These are phyloP conservation scores for Pteropus rufus DNA, from an alignment of 2,797 vertebrate genomes.

Conservation along the genomic window DNA sequence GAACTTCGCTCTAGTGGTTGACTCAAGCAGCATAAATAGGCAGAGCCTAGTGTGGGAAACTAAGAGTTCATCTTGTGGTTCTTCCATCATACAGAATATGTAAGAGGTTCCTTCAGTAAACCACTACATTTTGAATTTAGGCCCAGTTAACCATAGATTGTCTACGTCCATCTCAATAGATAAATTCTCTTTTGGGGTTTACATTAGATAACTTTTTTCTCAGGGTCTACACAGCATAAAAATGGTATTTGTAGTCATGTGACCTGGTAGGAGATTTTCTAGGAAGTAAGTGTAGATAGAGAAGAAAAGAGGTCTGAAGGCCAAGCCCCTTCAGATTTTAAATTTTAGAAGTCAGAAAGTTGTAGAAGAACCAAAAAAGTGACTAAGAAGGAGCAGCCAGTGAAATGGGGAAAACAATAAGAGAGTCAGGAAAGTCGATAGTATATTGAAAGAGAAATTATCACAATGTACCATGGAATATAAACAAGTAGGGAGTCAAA, in stretches of 20 bases:
- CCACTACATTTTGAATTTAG: background rate
- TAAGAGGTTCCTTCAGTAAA: no score
- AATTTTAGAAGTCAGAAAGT: background rate
- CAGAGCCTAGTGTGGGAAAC: background rate
- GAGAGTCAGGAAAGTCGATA: background rate
- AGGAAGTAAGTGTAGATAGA: background rate
- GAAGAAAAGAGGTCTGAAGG: background rate
- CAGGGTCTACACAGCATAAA: background rate
- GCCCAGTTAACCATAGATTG: no score
- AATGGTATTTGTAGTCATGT: background rate
- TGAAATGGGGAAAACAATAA: background rate
- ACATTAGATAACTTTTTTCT: background rate
- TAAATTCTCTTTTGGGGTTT: background rate
- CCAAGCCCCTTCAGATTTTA: background rate
- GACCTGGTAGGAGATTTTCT: background rate
- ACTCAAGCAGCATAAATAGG: background rate
- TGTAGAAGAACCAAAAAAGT: background rate
- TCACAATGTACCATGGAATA: background rate
- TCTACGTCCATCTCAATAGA: background rate
- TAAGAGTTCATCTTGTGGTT: background rate
- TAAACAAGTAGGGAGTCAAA: background rate
- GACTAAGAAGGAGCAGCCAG: background rate
- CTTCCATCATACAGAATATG: background rate
- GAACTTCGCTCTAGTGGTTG: background rate
- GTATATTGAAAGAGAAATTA: background rate